Percentiles rank a stretch among this genome's conserved stretches.
Conservation (phyloP, 2,797 vertebrate species). For the Perodicticus potto region DNA sequence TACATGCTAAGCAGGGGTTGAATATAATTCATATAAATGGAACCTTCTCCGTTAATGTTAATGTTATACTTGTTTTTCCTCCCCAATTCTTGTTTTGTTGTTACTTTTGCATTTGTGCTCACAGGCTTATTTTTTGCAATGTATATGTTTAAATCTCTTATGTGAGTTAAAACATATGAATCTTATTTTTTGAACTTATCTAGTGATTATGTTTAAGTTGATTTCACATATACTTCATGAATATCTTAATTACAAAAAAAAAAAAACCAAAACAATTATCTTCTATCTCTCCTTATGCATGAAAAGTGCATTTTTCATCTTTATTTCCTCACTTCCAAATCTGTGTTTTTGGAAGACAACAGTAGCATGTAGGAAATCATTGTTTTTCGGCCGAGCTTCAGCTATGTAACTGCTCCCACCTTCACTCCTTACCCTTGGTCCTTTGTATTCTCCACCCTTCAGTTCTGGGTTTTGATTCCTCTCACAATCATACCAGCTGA, state of each 20-base stretch:
- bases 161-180: background rate
- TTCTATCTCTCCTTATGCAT: background rate
- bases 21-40: background rate
- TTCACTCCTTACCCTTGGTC: background rate
- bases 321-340: background rate
- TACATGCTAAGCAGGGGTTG: background rate
- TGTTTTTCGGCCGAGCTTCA: background rate
- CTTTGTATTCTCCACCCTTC: background rate
- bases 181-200: background rate
- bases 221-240: background rate
- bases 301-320: conserved; percentile 22
- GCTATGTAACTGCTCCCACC: background rate
- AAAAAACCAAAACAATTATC: background rate
- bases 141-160: background rate
- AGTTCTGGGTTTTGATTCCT: background rate
- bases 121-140: background rate
- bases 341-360: background rate
- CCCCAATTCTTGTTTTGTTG: background rate
- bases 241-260: background rate
- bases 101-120: background rate
- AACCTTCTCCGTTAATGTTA: background rate
- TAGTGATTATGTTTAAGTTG: background rate
- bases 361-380: background rate
- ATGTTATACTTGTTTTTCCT: background rate
- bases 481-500: background rate